Conservation (phyloP, 2,113 vertebrate genomes). For the Calypte anna region DNA sequence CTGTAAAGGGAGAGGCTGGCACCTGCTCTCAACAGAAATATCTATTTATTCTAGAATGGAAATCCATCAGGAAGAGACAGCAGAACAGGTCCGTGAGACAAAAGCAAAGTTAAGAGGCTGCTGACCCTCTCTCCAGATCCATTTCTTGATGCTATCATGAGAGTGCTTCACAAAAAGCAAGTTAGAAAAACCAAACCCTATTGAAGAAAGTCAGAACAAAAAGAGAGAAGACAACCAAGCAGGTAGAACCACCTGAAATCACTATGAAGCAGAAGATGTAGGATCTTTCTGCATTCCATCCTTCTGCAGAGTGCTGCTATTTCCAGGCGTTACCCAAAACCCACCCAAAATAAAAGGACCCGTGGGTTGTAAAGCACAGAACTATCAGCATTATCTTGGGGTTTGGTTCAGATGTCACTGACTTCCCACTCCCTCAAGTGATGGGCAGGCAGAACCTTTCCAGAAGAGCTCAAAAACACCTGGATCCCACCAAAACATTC, state of each 20-base stretch:
- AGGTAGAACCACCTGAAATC: neutral
- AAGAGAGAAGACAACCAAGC: neutral
- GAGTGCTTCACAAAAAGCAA: neutral
- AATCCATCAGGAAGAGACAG: constrained; percentile 18
- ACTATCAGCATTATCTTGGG: neutral
- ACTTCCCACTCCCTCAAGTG: rapidly evolving
- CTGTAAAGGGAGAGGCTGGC: constrained; percentile 4
- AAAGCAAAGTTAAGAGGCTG: neutral
- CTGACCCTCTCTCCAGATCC: neutral
- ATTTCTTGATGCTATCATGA: neutral
- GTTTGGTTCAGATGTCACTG: neutral
- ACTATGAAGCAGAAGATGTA: neutral
- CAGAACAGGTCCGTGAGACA: neutral
- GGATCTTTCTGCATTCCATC: neutral
- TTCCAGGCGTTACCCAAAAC: neutral
- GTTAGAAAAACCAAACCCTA: neutral
- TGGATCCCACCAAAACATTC: neutral
- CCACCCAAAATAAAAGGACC: neutral
- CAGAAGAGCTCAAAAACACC: neutral
- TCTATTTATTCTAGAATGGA: constrained; percentile 41
- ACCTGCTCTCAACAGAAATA: constrained; percentile 13
- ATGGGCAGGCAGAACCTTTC: rapidly evolving
- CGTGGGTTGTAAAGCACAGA: neutral
- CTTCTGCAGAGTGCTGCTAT: neutral
- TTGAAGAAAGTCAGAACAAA: neutral